phyloP scores from a whole-genome alignment of 2,888 invertebrate genomes.

The Atethmia centrago region DNA sequence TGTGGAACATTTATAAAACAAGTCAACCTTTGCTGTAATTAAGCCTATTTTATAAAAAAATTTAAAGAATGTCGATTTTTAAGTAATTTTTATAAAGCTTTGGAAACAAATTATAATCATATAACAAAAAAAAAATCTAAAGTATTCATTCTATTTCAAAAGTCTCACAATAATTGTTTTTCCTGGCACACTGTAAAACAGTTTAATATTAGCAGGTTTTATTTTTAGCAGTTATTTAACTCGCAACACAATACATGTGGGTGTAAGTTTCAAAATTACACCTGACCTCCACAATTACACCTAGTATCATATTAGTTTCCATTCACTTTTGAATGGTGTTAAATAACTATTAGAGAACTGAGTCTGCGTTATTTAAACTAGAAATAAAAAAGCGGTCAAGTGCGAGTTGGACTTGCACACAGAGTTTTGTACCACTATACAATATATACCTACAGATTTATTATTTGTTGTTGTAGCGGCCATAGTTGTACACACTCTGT shows the following conservation, averaged over 20 bases:
- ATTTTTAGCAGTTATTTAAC: background rate
- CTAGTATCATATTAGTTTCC: conserved; percentile 18
- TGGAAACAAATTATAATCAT: background rate
- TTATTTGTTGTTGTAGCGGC: background rate
- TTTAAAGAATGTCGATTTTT: background rate
- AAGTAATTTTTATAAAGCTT: background rate
- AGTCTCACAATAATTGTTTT: background rate
- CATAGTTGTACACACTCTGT: background rate
- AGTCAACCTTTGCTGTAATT: background rate
- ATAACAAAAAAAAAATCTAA: background rate
- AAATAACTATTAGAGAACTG: conserved; percentile 3
- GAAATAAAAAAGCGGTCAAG: background rate
- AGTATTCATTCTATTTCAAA: background rate
- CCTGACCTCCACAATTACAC: conserved; percentile 9
- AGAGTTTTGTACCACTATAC: background rate
- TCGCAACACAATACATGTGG: background rate
- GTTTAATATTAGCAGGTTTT: too few relatives aligned
- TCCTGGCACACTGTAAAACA: background rate
- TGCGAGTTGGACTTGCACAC: background rate
- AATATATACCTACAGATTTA: too few relatives aligned
- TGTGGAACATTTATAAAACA: background rate
- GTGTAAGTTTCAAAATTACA: conserved; percentile 14
- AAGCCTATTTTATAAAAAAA: background rate
- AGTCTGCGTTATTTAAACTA: background rate
- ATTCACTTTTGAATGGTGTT: conserved; percentile 28